phyloP scores from a whole-genome alignment of 2,797 vertebrate genomes.

The Ambastaia sidthimunki region DNA sequence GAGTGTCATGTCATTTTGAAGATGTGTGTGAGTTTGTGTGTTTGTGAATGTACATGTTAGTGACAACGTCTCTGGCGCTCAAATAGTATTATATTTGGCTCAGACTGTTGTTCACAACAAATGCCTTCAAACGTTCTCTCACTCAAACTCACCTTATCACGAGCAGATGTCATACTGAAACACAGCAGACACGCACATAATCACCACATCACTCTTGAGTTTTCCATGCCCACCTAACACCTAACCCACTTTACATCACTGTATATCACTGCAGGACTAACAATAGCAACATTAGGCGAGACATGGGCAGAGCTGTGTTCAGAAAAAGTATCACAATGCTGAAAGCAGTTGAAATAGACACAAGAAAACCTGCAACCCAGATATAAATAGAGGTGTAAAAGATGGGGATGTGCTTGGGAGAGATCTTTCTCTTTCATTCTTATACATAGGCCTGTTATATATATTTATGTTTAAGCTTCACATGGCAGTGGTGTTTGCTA shows the following conservation, averaged over 20 bases:
- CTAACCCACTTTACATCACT: not conserved
- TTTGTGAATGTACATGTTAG: constrained; percentile 18
- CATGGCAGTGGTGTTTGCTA: not conserved
- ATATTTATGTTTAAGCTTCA: not conserved
- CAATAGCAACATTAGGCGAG: no score
- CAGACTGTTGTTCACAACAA: constrained; percentile 5
- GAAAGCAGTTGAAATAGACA: no score
- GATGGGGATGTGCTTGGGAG: not conserved
- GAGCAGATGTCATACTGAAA: constrained; percentile 26
- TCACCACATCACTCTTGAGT: not conserved
- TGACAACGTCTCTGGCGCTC: constrained; percentile 1
- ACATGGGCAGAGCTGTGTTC: no score
- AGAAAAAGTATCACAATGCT: no score
- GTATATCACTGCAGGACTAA: no score
- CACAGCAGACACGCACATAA: constrained; percentile 1
- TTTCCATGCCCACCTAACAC: not conserved
- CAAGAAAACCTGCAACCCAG: not conserved
- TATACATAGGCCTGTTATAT: not conserved
- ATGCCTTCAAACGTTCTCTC: constrained; percentile 24
- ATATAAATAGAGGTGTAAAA: not conserved
- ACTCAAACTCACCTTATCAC: constrained; percentile 14
- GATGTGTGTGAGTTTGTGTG: constrained; percentile 6
- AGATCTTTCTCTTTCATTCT: not conserved
- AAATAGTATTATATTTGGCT: constrained; percentile 47
- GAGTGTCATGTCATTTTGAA: constrained; percentile 16